A percentile compares a stretch with the other conserved stretches of the same genome.
These are phyloP conservation scores for Amblyornis subalaris DNA, from an alignment of 2,113 vertebrate species.

Conservation along the genomic window DNA sequence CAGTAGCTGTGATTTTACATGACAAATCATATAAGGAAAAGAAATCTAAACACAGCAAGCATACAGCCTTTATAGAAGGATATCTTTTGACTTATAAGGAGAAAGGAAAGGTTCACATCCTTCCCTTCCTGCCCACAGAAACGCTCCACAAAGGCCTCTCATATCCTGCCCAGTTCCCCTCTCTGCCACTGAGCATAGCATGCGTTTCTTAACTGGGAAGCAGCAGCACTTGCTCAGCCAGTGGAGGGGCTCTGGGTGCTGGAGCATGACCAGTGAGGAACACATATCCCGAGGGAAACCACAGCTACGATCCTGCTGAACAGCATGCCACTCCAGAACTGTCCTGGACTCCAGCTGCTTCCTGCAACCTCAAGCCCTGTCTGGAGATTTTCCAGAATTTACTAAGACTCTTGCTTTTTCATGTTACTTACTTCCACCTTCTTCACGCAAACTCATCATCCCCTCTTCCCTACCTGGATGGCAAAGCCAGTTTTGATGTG, in stretches of 20 bases:
- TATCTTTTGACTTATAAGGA: neutral
- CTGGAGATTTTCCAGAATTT: neutral
- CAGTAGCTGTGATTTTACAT: neutral
- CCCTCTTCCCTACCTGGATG: neutral
- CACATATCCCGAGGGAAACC: neutral
- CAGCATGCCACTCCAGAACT: neutral
- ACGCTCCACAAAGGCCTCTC: neutral
- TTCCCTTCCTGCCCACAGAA: neutral
- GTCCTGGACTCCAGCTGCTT: neutral
- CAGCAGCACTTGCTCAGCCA: neutral
- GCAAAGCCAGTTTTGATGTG: neutral
- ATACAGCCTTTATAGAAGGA: neutral
- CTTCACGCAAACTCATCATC: neutral
- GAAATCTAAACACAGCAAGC: neutral
- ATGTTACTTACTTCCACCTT: neutral
- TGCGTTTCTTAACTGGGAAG: neutral
- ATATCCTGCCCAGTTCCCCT: neutral
- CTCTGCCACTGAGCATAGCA: neutral
- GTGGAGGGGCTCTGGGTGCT: neutral
- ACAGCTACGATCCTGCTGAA: accelerated
- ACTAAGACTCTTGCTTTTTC: neutral
- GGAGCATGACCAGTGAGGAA: accelerated
- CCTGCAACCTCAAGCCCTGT: neutral
- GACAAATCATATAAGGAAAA: neutral
- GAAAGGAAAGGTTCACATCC: conserved; percentile 19